Evolutionary conservation across 2,888 invertebrate genomes (phyloP).

Genomic region (Phyllotreta cruciferae): DNA sequence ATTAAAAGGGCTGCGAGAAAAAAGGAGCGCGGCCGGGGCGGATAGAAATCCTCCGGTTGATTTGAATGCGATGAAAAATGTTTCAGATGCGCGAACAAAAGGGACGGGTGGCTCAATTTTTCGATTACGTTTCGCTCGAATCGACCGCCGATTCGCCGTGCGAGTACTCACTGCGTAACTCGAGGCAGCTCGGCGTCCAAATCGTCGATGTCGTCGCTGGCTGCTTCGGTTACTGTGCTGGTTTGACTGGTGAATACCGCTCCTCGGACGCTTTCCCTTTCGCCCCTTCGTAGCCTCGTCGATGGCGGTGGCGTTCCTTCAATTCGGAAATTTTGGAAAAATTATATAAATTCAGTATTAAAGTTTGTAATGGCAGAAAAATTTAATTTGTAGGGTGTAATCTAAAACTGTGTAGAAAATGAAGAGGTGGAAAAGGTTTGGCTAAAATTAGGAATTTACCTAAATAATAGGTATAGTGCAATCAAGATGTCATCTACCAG

Average conservation of each 20-base stretch:
- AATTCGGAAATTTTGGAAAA: slow-evolving; percentile 9
- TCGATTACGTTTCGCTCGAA: not conserved
- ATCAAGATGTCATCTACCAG: no score
- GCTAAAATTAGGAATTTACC: not conserved
- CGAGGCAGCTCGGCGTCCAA: slow-evolving; percentile 68
- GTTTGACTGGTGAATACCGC: slow-evolving; percentile 67
- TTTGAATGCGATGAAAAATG: slow-evolving; percentile 5
- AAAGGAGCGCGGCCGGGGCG: not conserved
- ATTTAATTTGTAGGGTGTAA: not conserved
- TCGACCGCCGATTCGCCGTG: no score
- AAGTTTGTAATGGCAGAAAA: not conserved
- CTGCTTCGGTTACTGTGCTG: slow-evolving; percentile 73
- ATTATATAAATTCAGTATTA: not conserved
- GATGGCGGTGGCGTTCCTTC: slow-evolving; percentile 52
- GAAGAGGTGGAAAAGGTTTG: no score
- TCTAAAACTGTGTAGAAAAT: not conserved
- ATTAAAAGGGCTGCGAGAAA: slow-evolving; percentile 1
- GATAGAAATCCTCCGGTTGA: not conserved
- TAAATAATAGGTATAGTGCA: slow-evolving; percentile 5
- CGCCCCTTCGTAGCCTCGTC: slow-evolving; percentile 61
- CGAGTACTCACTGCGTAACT: slow-evolving; percentile 68
- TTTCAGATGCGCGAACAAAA: not conserved
- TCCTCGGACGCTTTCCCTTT: slow-evolving; percentile 58
- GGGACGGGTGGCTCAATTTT: slow-evolving; percentile 5
- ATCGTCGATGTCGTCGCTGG: slow-evolving; percentile 74